Conservation (phyloP, 2,888 invertebrate species). For the Netelia fuscicornis region DNA sequence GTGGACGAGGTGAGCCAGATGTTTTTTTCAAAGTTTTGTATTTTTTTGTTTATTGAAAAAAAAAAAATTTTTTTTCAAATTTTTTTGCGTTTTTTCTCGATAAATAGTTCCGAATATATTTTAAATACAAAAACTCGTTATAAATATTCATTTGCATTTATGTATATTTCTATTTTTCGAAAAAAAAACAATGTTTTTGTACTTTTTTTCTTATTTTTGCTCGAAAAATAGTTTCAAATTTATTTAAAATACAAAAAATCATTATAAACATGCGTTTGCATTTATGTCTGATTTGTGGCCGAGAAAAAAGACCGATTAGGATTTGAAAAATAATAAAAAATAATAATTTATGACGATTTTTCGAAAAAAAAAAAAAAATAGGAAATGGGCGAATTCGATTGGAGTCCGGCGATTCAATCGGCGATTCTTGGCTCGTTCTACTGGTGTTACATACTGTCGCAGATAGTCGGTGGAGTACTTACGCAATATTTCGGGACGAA, state of each 20-base stretch:
- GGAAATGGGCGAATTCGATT: conserved; percentile 87
- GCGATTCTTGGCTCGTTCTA: conserved; percentile 89
- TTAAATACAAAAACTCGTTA: too few species aligned
- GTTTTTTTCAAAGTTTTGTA: neutral
- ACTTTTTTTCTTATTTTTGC: neutral
- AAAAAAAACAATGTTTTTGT: too few species aligned
- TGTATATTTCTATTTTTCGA: too few species aligned
- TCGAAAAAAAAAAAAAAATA: conserved; percentile 61
- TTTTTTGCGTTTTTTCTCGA: neutral
- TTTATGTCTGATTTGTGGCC: neutral
- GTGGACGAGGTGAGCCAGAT: conserved; percentile 46
- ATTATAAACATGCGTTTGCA: too few species aligned
- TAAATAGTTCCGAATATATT: neutral
- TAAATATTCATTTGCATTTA: too few species aligned
- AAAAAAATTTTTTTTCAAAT: neutral
- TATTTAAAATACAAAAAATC: too few species aligned
- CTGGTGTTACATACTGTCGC: conserved; percentile 91
- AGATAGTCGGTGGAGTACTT: conserved; percentile 89
- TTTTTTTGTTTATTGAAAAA: neutral
- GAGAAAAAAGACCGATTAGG: neutral
- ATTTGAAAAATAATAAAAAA: neutral
- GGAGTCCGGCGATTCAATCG: conserved; percentile 88
- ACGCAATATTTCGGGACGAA: conserved; percentile 91
- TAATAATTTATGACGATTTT: neutral
- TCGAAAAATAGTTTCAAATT: neutral